A percentile compares a stretch with the other conserved stretches of the same genome.
These are phyloP conservation scores for Capitulum mitella DNA, from an alignment of 2,888 invertebrate species.

Conservation along the genomic window DNA sequence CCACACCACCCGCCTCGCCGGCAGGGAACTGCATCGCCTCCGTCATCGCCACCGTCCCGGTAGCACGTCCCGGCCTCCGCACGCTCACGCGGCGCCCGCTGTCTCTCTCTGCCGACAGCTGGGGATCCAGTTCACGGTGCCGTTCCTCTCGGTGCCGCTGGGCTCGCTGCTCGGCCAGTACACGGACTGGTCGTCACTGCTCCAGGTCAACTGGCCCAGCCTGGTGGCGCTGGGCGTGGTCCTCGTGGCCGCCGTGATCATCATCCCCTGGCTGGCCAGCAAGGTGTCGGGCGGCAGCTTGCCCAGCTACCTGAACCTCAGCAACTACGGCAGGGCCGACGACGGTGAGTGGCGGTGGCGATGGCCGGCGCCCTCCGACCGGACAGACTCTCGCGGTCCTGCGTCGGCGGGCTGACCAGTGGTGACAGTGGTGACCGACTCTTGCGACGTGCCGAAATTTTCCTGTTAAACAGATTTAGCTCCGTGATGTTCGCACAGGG, in stretches of 20 bases:
- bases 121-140: constrained; percentile 36
- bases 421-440: no score
- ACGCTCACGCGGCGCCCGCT: no score
- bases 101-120: constrained; percentile 28
- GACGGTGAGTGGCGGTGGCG: not conserved
- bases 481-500: no score
- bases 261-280: constrained; percentile 32
- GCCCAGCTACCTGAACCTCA: not conserved
- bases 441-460: no score
- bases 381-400: no score
- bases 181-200: constrained; percentile 29
- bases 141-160: constrained; percentile 35
- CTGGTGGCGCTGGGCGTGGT: constrained; percentile 28
- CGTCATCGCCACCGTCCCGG: no score
- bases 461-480: no score
- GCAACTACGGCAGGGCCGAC: not conserved
- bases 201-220: constrained; percentile 33
- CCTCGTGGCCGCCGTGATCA: constrained; percentile 27
- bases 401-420: no score
- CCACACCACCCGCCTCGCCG: no score
- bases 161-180: constrained; percentile 29
- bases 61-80: no score
- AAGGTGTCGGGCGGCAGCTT: not conserved
- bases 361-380: no score
- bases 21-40: no score